Evolutionary conservation across 2,113 vertebrate genomes (phyloP), one percentile per base, ranked within the genome.

Genomic region (Ondatra zibethicus): DNA sequence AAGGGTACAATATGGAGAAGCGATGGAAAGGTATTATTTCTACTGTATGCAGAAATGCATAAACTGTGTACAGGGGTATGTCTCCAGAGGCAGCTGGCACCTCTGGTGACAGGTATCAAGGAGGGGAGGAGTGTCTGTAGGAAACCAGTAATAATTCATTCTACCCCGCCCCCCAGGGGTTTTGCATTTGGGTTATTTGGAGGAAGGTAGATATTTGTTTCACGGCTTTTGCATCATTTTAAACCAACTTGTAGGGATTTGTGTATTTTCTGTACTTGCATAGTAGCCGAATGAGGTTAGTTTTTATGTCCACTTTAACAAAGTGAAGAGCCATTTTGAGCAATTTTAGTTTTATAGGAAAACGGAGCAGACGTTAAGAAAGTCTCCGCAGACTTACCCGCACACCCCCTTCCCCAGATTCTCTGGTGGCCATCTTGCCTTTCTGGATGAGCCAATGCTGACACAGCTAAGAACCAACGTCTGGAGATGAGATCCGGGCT

Each of bases 261-360:
- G 5, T 76, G n/a, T 73, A 7, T 89, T 86, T 81, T 76, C 73
- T 68, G 17, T 80, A 9, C 61, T 88, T 90, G 50, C 39, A 76
- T 14, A 82, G 5, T 82, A 89, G 52, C 19, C 36, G 25, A 63
- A 36, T 29, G 27, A 93, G 42, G 63, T 66, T 90, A 68, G 50
- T 72, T 90, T 89, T 92, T 66, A 68, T 31, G 39, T 76, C 42
- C 16, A 52, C 66, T 65, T 88, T 63, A 27, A 6, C 29, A 65
- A 65, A 77, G n/a, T 52, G 84, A 91, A 29, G 29, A 23, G 39
- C 23, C 65, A 80, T 66, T 92, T 78, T 93, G 68, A 91, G 13
- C 33, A 58, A 27, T 63, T 95, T 85, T 77, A 82, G 13, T 47
- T 73, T 95, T 72, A 81, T 6, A 61, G 77, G 82, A 95, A 95